Base-by-base conservation (phyloP, 2,888 invertebrate genomes). In the Abrostola tripartita region DNA sequence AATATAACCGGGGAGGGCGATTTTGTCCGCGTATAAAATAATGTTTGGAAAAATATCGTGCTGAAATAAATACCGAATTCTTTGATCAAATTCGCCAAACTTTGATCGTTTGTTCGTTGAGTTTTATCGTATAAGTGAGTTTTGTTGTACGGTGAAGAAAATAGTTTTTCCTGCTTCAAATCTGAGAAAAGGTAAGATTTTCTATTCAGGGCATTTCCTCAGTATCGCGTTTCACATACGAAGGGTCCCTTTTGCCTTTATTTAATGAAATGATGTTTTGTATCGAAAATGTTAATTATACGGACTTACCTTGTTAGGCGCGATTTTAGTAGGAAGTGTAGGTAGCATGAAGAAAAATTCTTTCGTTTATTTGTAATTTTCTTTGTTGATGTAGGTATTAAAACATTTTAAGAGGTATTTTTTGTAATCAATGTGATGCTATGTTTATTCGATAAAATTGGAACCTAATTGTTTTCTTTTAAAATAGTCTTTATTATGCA, bases 251-350 rank as follows among this genome's bases (percentile, higher is more conserved):
- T 79, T 65, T 57, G 66, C 70, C 64, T 78, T 77, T 44, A 52
- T 75, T 81, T 79, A 83, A 85, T 83, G 76, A 79, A 82, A 81
- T 78, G 73, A 74, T 79, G 78, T 79, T 79, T 81, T 79, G 76
- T 81, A 82, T 82, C 79, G 77, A 80, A 77, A 79, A 78, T 67
- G 71, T 77, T 83, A 79, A 81, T 82, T 82, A 79, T 68, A 76
- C 65, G 65, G 60, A 65, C 62, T 70, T 67, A 72, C 65, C 60
- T 58, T 75, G 52, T 54, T 5, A 9, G 35, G 41, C 38, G 37
- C 53, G 40, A 54, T 47, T 61, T 62, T 50, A 36, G 11, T 6
- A 36, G 36, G 36, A 50, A 50, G 11, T 50, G 24, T 24, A 24
- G 24, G 24, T 24, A 2, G 24, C 24, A 24, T 24, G 24, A 4